Base-by-base conservation (phyloP, 2,797 vertebrate genomes). In the Clarias fuscus region DNA sequence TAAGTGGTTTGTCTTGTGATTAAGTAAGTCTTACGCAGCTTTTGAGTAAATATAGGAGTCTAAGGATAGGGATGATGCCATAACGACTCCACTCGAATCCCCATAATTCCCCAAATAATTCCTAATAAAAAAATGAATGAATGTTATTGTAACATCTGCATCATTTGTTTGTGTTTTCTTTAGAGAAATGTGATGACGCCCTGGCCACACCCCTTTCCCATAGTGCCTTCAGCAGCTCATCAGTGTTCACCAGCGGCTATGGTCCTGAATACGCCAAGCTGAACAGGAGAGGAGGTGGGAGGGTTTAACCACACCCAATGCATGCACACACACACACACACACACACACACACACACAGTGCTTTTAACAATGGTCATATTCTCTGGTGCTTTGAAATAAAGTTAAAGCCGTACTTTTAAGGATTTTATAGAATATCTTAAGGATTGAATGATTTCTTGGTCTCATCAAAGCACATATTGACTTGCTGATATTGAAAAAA, bases 111-210 rank as follows among this genome's bases (percentile, higher is more conserved):
- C 3, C 7, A 30, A 77, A 4, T 30, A 14, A 53, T 13, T 20
- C 2, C 7, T 18, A 78, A 78, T 56, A 30, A 56, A 6, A 6
- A 58, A 5, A 27, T 8, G 5, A 70, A 17, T 17, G n/a, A 68
- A 53, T 83, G 76, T 43, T 53, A 58, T 8, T 6, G 20, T 80
- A 64, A 64, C 20, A 6, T 37, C 30, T 62, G 22, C 11, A 7
- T 85, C 82, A 17, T 70, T 18, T 67, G 81, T n/a, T 85, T 24
- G 79, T 33, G 65, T 80, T 89, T 82, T 87, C 86, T 93, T 89
- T 94, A 99, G 98, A 97, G 92, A 99, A 99, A 92, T 99, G 98
- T 89, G 98, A 99, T 83, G 97, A 98, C 33, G 95, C 96, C 0
- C 93, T 99, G 48, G 92, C 97, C 59, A 97, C 95, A 6, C 93